These are phyloP conservation scores for Pyrgilauda ruficollis DNA, from an alignment of 2,113 vertebrate genomes.

Conservation along the genomic window DNA sequence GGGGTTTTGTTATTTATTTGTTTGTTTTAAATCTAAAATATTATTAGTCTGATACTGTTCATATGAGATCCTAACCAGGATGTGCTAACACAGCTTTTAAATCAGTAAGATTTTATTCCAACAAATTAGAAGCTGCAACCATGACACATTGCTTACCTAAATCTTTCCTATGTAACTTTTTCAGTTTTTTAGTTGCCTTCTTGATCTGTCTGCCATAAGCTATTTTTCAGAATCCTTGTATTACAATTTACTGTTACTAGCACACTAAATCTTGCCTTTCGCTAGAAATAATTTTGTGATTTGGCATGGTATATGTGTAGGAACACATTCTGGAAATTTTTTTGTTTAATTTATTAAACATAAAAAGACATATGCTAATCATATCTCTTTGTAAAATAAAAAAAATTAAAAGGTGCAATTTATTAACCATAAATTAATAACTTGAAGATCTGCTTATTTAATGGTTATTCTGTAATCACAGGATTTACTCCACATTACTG, in stretches of 20 bases:
- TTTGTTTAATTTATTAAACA: not conserved
- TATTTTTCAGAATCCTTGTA: not conserved
- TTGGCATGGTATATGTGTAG: not conserved
- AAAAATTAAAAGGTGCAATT: fast-evolving
- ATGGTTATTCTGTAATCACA: not conserved
- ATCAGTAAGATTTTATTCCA: not conserved
- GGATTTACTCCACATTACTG: not conserved
- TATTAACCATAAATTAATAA: not conserved
- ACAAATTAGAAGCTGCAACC: not conserved
- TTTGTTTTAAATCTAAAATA: not conserved
- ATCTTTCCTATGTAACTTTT: not conserved
- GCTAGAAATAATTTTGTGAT: not conserved
- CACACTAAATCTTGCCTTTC: not conserved
- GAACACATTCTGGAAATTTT: not conserved
- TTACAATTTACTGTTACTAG: not conserved
- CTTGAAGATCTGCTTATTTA: not conserved
- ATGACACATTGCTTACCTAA: not conserved
- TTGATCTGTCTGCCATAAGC: not conserved
- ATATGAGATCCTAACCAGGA: not conserved
- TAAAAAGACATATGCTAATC: not conserved
- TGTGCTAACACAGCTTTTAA: not conserved
- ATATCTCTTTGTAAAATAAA: not conserved
- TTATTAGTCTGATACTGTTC: not conserved
- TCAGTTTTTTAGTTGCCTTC: not conserved
- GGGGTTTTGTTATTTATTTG: fast-evolving